Conservation (phyloP, 2,797 vertebrate species). For the Anas acuta region DNA sequence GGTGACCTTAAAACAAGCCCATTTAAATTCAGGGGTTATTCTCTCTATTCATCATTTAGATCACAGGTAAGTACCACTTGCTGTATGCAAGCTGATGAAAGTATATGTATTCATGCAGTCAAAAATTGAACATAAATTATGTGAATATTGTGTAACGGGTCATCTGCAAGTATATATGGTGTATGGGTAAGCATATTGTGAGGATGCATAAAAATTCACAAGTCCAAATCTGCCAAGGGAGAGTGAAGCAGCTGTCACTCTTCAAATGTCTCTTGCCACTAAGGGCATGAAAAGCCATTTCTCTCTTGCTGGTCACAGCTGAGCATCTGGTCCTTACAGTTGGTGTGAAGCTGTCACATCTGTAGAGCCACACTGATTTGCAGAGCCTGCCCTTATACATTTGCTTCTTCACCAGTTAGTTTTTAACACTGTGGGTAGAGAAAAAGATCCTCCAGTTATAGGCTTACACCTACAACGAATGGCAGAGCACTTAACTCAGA, state of each 20-base stretch:
- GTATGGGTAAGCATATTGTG: background rate
- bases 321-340: background rate
- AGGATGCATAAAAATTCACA: constrained; percentile 9
- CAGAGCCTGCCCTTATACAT: background rate
- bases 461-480: background rate
- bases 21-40: constrained; percentile 95
- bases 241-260: background rate
- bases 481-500: background rate
- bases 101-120: background rate
- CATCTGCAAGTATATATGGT: background rate
- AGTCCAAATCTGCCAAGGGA: background rate
- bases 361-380: background rate
- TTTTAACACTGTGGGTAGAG: background rate
- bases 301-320: background rate
- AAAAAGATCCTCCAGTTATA: background rate
- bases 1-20: constrained; percentile 91
- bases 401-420: background rate
- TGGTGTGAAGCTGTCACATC: background rate
- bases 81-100: background rate
- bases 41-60: constrained; percentile 94
- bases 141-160: background rate
- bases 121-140: background rate
- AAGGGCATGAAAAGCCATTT: background rate
- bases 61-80: constrained; percentile 83
- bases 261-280: background rate